Evolutionary conservation across 2,113 vertebrate genomes (phyloP).

Genomic region (Ptyas mucosa): DNA sequence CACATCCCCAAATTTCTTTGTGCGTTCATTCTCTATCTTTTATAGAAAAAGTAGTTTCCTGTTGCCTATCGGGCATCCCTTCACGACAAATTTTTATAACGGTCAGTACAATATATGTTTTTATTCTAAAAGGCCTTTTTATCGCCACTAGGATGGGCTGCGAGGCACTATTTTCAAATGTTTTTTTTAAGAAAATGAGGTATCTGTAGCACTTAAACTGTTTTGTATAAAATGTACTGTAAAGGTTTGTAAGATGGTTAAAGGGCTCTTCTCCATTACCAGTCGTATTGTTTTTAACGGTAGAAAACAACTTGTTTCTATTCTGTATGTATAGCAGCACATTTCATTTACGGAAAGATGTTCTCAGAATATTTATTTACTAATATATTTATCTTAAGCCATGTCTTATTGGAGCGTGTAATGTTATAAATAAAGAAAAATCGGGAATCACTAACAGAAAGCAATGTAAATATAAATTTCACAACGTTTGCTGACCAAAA

Average conservation of each 20-base stretch:
- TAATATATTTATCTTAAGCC: conserved; percentile 99
- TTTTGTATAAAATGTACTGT: conserved; percentile 88
- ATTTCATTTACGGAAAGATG: conserved; percentile 99
- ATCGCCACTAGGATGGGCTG: conserved; percentile 73
- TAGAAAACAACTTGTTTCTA: conserved; percentile 91
- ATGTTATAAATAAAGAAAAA: conserved; percentile 65
- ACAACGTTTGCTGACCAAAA: conserved; percentile 96
- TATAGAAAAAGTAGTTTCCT: not conserved
- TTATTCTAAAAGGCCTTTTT: conserved; percentile 66
- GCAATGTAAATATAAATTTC: conserved; percentile 95
- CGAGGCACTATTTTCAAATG: conserved; percentile 85
- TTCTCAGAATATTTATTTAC: conserved; percentile 99
- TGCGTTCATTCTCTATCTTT: not conserved
- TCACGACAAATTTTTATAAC: conserved; percentile 36
- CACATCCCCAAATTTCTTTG: not conserved
- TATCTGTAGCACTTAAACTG: conserved; percentile 96
- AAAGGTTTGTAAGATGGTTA: conserved; percentile 76
- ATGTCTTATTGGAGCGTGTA: conserved; percentile 97
- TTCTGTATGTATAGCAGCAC: conserved; percentile 97
- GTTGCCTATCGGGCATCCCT: conserved; percentile 19
- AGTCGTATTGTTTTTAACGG: conserved; percentile 89
- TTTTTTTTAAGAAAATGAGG: conserved; percentile 69
- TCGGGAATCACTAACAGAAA: conserved; percentile 93
- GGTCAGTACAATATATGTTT: conserved; percentile 34
- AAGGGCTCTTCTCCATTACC: conserved; percentile 90